These are phyloP conservation scores for Sialia sialis DNA, from an alignment of 2,113 vertebrate species.

Conservation along the genomic window DNA sequence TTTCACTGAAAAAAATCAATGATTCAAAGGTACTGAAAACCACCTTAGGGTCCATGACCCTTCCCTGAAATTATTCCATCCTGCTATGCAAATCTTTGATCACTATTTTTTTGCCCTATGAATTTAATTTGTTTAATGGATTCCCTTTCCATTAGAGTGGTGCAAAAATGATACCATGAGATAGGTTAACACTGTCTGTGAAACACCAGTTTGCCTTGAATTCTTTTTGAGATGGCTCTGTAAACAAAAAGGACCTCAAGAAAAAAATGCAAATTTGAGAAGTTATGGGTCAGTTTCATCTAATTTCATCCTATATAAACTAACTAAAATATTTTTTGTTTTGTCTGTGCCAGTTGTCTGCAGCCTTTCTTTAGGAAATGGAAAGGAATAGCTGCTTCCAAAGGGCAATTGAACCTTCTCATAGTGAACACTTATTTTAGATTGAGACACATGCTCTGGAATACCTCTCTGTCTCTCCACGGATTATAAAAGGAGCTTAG, in stretches of 20 bases:
- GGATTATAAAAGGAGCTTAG: background rate
- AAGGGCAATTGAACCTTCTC: background rate
- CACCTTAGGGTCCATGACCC: background rate
- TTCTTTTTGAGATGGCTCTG: background rate
- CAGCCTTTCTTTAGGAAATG: background rate
- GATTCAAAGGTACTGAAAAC: background rate
- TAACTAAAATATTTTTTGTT: accelerated
- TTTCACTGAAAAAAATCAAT: background rate
- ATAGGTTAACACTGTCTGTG: background rate
- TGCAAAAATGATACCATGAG: background rate
- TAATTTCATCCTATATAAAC: background rate
- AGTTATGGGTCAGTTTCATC: background rate
- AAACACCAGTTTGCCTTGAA: background rate
- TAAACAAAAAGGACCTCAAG: background rate
- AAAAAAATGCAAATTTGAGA: background rate
- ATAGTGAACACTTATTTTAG: background rate
- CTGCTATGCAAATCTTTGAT: background rate
- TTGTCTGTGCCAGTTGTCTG: background rate
- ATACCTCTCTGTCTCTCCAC: background rate
- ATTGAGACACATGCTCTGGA: background rate
- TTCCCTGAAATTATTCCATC: background rate
- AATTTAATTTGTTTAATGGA: background rate
- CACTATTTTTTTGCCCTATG: accelerated
- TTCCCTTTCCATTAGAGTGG: background rate
- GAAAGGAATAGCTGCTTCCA: background rate